phyloP scores from a whole-genome alignment of 2,113 vertebrate species.

The Lampris megalopsis region DNA sequence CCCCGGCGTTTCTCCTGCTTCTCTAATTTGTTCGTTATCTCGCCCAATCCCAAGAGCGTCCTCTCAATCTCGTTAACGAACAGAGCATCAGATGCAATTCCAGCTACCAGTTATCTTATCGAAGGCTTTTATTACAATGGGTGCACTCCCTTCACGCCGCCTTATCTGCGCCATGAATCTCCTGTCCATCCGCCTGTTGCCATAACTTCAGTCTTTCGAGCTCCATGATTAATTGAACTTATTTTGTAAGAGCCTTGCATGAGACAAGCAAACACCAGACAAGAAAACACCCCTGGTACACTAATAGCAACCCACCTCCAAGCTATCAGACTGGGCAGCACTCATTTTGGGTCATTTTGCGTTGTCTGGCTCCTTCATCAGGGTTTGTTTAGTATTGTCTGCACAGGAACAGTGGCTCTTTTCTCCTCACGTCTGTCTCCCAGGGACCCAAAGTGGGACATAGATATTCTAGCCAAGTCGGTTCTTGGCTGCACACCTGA shows the following conservation, averaged over 20 bases:
- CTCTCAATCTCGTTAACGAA: slow-evolving; percentile 20
- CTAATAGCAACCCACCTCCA: slow-evolving; percentile 44
- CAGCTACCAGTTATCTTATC: slow-evolving; percentile 20
- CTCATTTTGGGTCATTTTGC: slow-evolving; percentile 50
- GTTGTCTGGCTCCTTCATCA: slow-evolving; percentile 69
- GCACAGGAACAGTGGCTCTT: slow-evolving; percentile 67
- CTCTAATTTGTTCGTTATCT: neutral
- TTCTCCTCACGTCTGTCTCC: slow-evolving; percentile 63
- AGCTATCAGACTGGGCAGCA: slow-evolving; percentile 53
- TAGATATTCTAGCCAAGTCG: slow-evolving; percentile 70
- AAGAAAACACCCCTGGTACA: no score
- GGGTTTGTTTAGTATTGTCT: slow-evolving; percentile 65
- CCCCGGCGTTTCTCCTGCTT: neutral
- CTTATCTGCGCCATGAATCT: slow-evolving; percentile 42
- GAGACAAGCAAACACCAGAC: slow-evolving; percentile 57
- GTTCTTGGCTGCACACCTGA: slow-evolving; percentile 64
- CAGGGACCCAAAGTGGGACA: slow-evolving; percentile 73
- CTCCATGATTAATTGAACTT: slow-evolving; percentile 20
- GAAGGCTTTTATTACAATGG: slow-evolving; percentile 38
- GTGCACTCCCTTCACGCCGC: slow-evolving; percentile 5
- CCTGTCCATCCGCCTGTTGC: slow-evolving; percentile 29
- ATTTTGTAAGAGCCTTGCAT: slow-evolving; percentile 27
- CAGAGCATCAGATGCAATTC: neutral
- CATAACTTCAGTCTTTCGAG: slow-evolving; percentile 1
- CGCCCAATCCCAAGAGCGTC: slow-evolving; percentile 12